phyloP scores from a whole-genome alignment of 2,113 vertebrate genomes.

The Chaetorhynchus papuensis region DNA sequence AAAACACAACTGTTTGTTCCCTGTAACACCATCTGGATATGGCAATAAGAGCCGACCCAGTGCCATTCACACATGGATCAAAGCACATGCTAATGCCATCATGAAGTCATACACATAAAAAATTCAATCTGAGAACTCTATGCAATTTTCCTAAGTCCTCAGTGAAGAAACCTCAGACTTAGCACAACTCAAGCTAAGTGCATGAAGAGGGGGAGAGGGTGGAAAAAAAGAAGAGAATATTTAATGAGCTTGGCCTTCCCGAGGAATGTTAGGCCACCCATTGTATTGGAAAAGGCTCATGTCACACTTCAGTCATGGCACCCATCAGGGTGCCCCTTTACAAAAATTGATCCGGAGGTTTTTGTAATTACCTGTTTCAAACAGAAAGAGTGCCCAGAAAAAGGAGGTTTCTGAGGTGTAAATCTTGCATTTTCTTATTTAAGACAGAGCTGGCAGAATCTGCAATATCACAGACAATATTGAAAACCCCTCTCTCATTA shows the following conservation, averaged over 20 bases:
- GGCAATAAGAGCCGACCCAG: slow-evolving; percentile 91
- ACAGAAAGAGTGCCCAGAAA: slow-evolving; percentile 59
- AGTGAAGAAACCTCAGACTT: slow-evolving; percentile 78
- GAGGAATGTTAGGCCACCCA: slow-evolving; percentile 82
- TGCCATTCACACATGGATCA: slow-evolving; percentile 90
- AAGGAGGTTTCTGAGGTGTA: slow-evolving; percentile 62
- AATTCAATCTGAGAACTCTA: slow-evolving; percentile 82
- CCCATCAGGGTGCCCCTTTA: slow-evolving; percentile 80
- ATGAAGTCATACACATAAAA: slow-evolving; percentile 86
- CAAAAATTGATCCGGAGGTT: slow-evolving; percentile 79
- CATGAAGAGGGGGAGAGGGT: slow-evolving; percentile 59
- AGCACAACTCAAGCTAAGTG: slow-evolving; percentile 74
- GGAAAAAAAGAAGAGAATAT: slow-evolving; percentile 74
- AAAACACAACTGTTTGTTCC: slow-evolving; percentile 95
- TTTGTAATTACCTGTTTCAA: slow-evolving; percentile 80
- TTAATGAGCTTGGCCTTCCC: slow-evolving; percentile 80
- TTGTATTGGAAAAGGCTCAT: slow-evolving; percentile 82
- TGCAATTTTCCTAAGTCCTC: slow-evolving; percentile 82
- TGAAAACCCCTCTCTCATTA: slow-evolving; percentile 77
- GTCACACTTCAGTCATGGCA: slow-evolving; percentile 80
- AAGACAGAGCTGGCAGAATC: slow-evolving; percentile 54
- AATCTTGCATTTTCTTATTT: slow-evolving; percentile 60
- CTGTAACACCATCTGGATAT: slow-evolving; percentile 97
- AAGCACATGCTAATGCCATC: slow-evolving; percentile 83
- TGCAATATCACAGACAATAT: slow-evolving; percentile 68